These are phyloP conservation scores for Hyposoter dolosus DNA, from an alignment of 2,888 invertebrate genomes.

Conservation along the genomic window DNA sequence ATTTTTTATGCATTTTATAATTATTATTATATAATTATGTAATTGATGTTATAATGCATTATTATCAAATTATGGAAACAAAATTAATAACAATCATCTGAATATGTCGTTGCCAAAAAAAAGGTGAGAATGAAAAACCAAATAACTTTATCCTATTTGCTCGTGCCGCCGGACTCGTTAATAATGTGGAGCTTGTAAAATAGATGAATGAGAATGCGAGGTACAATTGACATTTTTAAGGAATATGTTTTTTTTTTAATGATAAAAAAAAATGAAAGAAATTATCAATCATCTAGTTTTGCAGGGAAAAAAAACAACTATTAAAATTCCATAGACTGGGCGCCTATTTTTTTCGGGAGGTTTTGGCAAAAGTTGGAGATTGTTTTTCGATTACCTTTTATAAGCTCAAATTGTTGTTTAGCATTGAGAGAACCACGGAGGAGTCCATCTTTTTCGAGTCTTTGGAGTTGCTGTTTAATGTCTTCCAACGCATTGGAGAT, in stretches of 20 bases:
- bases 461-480: conserved; percentile 90
- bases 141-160: not conserved
- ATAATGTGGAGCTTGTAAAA: not conserved
- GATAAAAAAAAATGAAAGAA: too few species aligned
- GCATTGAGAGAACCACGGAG: conserved; percentile 92
- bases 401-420: conserved; percentile 90
- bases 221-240: not conserved
- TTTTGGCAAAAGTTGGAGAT: not conserved
- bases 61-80: too few species aligned
- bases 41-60: too few species aligned
- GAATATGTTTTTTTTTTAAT: not conserved
- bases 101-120: not conserved
- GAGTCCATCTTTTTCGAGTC: conserved; percentile 89
- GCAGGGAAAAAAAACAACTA: not conserved
- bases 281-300: too few species aligned
- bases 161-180: not conserved
- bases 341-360: not conserved
- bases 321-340: not conserved
- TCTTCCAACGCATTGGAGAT: conserved; percentile 91
- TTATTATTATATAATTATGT: too few species aligned
- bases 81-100: not conserved
- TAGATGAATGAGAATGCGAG: not conserved
- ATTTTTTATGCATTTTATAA: too few species aligned
- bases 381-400: conserved; percentile 88
- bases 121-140: not conserved